These are phyloP conservation scores for Uloborus diversus DNA, from an alignment of 1,140 invertebrate species.

Conservation along the genomic window DNA sequence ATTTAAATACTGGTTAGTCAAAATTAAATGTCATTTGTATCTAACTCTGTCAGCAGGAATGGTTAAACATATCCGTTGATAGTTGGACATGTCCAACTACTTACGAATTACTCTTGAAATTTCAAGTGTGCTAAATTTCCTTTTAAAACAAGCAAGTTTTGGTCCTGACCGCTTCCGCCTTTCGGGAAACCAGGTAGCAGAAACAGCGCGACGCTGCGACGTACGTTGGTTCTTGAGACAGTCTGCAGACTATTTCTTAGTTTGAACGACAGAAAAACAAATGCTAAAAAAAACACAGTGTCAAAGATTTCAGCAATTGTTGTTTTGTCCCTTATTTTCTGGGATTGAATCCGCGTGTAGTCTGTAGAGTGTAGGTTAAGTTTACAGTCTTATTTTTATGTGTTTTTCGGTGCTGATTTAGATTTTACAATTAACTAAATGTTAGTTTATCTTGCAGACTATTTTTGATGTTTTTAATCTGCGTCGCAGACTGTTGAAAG, in stretches of 20 bases:
- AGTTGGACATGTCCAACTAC: background rate
- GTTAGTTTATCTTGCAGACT: too few species aligned
- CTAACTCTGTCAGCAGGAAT: background rate
- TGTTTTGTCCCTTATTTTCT: too few species aligned
- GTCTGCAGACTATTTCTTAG: background rate
- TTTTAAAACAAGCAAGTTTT: background rate
- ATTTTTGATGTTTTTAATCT: too few species aligned
- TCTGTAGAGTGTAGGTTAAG: too few species aligned
- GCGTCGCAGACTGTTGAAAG: too few species aligned
- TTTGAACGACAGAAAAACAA: background rate
- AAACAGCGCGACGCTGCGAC: background rate
- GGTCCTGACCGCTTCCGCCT: background rate
- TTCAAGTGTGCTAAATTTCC: background rate
- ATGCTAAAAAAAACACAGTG: too few species aligned
- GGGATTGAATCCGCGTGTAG: too few species aligned
- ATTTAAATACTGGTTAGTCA: background rate
- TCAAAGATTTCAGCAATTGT: too few species aligned
- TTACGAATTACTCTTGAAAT: background rate
- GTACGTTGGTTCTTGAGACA: background rate
- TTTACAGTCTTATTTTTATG: too few species aligned
- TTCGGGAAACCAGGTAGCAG: background rate
- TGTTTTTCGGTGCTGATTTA: too few species aligned
- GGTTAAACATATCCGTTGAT: background rate
- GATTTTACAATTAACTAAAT: too few species aligned
- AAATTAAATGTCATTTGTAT: background rate